phyloP scores from a whole-genome alignment of 2,113 vertebrate genomes.

The Ceyx melanurus region DNA sequence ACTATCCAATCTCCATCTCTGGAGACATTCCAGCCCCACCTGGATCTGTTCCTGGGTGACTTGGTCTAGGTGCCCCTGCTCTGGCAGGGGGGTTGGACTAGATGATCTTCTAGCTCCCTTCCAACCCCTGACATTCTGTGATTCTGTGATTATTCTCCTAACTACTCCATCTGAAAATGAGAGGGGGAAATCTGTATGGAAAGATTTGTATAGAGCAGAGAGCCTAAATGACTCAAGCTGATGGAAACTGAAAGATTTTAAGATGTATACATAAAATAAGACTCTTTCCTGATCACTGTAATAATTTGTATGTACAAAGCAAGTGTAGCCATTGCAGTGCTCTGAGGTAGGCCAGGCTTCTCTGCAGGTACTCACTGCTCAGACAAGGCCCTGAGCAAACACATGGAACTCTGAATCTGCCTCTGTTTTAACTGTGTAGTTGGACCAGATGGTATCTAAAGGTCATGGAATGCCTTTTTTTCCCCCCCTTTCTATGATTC shows the following conservation, averaged over 20 bases:
- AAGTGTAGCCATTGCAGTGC: not conserved
- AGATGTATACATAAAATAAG: not conserved
- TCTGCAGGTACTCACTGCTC: not conserved
- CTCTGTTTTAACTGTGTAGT: not conserved
- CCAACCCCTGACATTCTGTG: no score
- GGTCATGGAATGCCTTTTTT: not conserved
- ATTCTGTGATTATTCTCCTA: not conserved
- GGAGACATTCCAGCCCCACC: no score
- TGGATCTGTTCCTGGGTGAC: no score
- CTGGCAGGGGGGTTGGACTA: no score
- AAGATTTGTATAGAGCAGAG: not conserved
- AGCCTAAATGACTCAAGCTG: not conserved
- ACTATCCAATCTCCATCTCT: no score
- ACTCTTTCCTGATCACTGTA: not conserved
- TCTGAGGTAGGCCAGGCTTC: not conserved
- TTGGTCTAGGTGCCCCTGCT: no score
- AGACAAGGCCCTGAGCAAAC: not conserved
- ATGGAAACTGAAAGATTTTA: not conserved
- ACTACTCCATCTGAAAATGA: not conserved
- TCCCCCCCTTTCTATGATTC: not conserved
- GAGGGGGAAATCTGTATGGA: not conserved
- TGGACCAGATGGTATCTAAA: not conserved
- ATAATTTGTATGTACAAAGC: slow-evolving; percentile 5
- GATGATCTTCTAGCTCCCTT: no score
- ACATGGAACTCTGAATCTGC: not conserved